phyloP scores from a whole-genome alignment of 2,888 invertebrate genomes.

The Meganola albula region DNA sequence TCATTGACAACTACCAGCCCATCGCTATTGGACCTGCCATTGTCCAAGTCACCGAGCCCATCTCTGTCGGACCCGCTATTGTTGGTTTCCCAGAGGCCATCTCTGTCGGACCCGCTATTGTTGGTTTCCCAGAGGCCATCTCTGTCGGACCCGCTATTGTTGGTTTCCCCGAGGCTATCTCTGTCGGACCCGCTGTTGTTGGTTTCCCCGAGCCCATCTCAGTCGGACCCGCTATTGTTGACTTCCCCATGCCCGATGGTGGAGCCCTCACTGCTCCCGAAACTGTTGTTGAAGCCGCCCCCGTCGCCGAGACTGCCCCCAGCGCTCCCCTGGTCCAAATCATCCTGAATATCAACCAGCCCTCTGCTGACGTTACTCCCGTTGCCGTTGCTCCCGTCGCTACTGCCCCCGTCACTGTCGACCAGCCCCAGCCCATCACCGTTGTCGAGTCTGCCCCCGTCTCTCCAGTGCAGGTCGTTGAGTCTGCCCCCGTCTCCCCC shows the following conservation, averaged over 20 bases:
- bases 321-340: conserved; percentile 32
- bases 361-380: conserved; percentile 14
- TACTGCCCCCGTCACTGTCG: conserved; percentile 11
- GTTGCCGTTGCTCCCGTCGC: conserved; percentile 12
- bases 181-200: conserved; percentile 25
- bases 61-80: conserved; percentile 11
- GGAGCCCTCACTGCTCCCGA: conserved; percentile 8
- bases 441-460: not conserved
- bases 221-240: conserved; percentile 22
- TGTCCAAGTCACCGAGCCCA: conserved; percentile 27
- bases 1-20: conserved; percentile 18
- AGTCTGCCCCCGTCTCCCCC: not conserved
- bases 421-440: conserved; percentile 3
- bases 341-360: conserved; percentile 32
- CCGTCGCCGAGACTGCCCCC: conserved; percentile 10
- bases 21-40: conserved; percentile 25
- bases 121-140: conserved; percentile 12
- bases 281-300: conserved; percentile 6
- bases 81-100: conserved; percentile 17
- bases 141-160: conserved; percentile 11
- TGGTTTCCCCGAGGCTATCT: conserved; percentile 11
- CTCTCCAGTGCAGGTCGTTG: not conserved
- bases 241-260: conserved; percentile 22
- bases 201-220: conserved; percentile 7
- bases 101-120: conserved; percentile 20